These are phyloP conservation scores for Romanogobio albipinnatus DNA, from an alignment of 2,113 vertebrate genomes.

Conservation along the genomic window DNA sequence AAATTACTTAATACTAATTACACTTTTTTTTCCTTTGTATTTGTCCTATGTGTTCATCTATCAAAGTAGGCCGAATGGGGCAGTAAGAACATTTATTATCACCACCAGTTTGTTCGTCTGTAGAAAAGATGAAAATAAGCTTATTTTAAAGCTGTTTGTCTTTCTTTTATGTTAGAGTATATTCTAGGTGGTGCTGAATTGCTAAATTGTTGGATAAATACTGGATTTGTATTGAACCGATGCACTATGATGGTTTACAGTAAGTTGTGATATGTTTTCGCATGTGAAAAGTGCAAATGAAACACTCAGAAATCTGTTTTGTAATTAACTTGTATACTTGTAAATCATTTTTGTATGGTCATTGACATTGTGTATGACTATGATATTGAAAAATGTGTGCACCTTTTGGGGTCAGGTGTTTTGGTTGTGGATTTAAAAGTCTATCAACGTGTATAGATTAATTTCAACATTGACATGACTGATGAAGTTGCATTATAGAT, in stretches of 20 bases:
- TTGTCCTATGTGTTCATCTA: not conserved
- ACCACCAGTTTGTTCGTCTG: not conserved
- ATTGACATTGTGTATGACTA: not conserved
- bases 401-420: slow-evolving; percentile 22
- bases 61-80: slow-evolving; percentile 2
- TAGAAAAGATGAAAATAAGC: slow-evolving; percentile 28
- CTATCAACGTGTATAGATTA: not conserved
- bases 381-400: slow-evolving; percentile 14
- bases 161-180: slow-evolving; percentile 31
- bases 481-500: slow-evolving; percentile 20
- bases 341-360: slow-evolving; percentile 27
- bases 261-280: slow-evolving; percentile 35
- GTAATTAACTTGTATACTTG: slow-evolving; percentile 37
- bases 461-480: slow-evolving; percentile 30
- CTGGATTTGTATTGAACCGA: slow-evolving; percentile 42
- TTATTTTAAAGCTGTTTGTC: slow-evolving; percentile 31
- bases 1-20: not conserved
- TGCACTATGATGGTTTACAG: slow-evolving; percentile 29
- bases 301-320: slow-evolving; percentile 16
- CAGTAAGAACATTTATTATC: not conserved
- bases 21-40: not conserved
- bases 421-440: slow-evolving; percentile 16
- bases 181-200: slow-evolving; percentile 25
- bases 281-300: slow-evolving; percentile 47
- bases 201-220: slow-evolving; percentile 35